Evolutionary conservation across 2,113 vertebrate genomes (phyloP), one percentile per base, ranked within the genome.

Genomic region (Xiphias gladius): DNA sequence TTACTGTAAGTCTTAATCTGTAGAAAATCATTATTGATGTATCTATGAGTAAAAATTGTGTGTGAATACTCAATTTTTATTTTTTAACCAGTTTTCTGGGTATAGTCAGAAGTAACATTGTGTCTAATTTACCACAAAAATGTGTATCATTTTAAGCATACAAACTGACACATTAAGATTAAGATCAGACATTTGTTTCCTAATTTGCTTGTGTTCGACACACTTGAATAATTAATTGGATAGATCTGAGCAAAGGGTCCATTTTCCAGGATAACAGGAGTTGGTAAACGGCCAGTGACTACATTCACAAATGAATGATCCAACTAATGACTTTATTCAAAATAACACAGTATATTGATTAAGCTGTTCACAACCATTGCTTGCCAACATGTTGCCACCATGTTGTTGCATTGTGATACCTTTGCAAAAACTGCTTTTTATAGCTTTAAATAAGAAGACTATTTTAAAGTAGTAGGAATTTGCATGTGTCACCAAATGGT

Each of bases 141-240:
- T 13, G 13, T 13, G 13, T 41, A 5, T 7, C 8, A 22, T 67
- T 76, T 62, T 10, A 43, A 52, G 63, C 41, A n/a, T 30, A 9
- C 37, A 32, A 28, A 50, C 32, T 35, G n/a, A n/a, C 22, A 46
- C 8, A 24, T 66, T 17, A 5, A 39, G 17, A 35, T 13, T 46
- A 54, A 52, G 24, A 13, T 69, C 46, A 20, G 17, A 43, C 0
- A 35, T 74, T 12, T 9, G 9, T 73, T 66, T 39, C 22, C n/a
- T 41, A 13, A 68, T 71, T 64, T 72, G 41, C 22, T 70, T 62
- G 19, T 37, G 62, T 76, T 76, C 2, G 12, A 62, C 3, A 7
- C 7, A 16, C 22, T 74, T 73, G 9, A 73, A 79, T 76, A 78
- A 82, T 88, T 86, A 16, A 84, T 79, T 22, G 7, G 24, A 65